These are phyloP conservation scores for Colletes gigas DNA, from an alignment of 1,140 invertebrate species.

Conservation along the genomic window DNA sequence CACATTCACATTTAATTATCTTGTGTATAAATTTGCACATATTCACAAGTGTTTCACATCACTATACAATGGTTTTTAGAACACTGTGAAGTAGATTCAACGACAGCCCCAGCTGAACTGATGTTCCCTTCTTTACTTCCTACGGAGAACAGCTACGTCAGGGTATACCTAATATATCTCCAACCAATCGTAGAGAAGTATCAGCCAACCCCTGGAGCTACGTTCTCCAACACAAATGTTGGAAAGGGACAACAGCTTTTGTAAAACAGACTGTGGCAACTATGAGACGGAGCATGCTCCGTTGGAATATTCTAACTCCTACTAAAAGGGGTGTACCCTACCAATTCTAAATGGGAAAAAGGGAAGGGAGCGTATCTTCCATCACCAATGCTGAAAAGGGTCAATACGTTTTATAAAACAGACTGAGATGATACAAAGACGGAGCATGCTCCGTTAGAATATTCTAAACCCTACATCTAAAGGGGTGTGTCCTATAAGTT, in stretches of 20 bases:
- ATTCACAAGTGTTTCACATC: not conserved
- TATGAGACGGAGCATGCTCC: slow-evolving; percentile 62
- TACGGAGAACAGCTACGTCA: slow-evolving; percentile 38
- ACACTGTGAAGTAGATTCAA: slow-evolving; percentile 36
- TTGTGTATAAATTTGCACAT: not conserved
- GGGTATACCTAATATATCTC: slow-evolving; percentile 49
- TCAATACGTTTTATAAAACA: slow-evolving; percentile 36
- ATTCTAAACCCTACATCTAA: slow-evolving; percentile 58
- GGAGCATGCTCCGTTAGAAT: slow-evolving; percentile 58
- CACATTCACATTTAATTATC: not conserved
- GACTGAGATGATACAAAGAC: slow-evolving; percentile 55
- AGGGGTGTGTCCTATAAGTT: slow-evolving; percentile 52
- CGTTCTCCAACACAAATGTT: slow-evolving; percentile 57
- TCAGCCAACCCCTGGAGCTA: slow-evolving; percentile 60
- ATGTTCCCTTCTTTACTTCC: slow-evolving; percentile 66
- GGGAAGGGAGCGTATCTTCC: slow-evolving; percentile 56
- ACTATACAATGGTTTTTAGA: slow-evolving; percentile 24
- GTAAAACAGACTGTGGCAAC: slow-evolving; percentile 52
- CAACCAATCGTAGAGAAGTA: slow-evolving; percentile 56
- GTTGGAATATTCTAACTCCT: slow-evolving; percentile 60
- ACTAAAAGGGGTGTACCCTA: slow-evolving; percentile 61
- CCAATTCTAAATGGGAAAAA: slow-evolving; percentile 31
- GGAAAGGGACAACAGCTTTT: slow-evolving; percentile 59
- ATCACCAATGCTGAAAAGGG: slow-evolving; percentile 60
- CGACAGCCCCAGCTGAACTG: slow-evolving; percentile 59